Percentiles rank a stretch among this genome's conserved stretches.
Evolutionary conservation across 53 echinoderm and acorn worm species (phyloP).

Genomic region (Paracentrotus lividus): DNA sequence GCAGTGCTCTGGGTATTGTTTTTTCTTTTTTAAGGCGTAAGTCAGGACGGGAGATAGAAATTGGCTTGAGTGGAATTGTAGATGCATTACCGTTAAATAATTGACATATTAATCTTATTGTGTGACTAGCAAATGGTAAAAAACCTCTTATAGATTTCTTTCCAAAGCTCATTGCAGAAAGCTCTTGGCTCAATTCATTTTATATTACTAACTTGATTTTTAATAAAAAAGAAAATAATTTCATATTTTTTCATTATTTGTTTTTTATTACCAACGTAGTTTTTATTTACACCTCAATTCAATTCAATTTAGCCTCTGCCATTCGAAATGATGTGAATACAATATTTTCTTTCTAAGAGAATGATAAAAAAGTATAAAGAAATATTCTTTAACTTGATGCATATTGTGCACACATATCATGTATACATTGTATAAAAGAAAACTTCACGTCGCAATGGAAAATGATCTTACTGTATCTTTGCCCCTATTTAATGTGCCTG

Average conservation of each 20-base stretch:
- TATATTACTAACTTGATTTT: background rate
- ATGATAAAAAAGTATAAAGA: too few species aligned
- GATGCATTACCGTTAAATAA: conserved; percentile 30
- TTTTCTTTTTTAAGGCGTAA: conserved; percentile 2
- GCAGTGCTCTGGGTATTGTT: conserved; percentile 32
- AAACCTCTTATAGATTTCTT: background rate
- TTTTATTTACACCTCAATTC: too few species aligned
- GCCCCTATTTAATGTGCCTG: conserved; percentile 12
- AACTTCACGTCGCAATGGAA: background rate
- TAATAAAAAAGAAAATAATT: background rate
- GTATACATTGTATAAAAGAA: too few species aligned
- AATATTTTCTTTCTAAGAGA: too few species aligned
- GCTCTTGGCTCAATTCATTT: background rate
- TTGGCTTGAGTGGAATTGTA: conserved; percentile 37
- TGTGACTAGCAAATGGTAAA: background rate
- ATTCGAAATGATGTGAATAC: too few species aligned
- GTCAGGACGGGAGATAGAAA: background rate
- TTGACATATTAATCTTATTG: conserved; percentile 24
- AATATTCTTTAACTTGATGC: too few species aligned
- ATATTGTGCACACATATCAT: background rate
- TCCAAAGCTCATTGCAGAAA: background rate
- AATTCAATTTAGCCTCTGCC: too few species aligned
- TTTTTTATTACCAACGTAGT: background rate
- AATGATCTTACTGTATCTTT: background rate
- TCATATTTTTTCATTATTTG: background rate